A percentile compares a stretch with the other conserved stretches of the same genome.
phyloP scores from a whole-genome alignment of 1,140 invertebrate species.

The Rhagoletis pomonella region DNA sequence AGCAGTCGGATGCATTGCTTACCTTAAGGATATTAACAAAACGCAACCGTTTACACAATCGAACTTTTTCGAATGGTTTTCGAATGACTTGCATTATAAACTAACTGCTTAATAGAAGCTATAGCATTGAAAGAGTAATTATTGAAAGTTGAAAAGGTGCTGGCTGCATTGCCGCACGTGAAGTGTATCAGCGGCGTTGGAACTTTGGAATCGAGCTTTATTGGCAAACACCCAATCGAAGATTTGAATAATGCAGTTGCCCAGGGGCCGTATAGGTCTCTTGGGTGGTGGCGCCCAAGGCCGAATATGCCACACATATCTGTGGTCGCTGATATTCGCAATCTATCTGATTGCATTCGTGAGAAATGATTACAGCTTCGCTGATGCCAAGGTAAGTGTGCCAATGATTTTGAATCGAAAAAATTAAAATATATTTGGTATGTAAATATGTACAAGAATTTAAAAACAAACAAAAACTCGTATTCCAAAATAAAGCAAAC shows the following conservation, averaged over 20 bases:
- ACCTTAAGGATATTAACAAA: too few species aligned
- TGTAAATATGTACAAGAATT: too few species aligned
- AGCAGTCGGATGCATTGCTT: too few species aligned
- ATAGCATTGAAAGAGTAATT: neutral
- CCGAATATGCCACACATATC: conserved; percentile 36
- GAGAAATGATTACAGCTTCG: conserved; percentile 62
- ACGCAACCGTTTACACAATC: too few species aligned
- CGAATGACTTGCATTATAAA: neutral
- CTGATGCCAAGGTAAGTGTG: conserved; percentile 67
- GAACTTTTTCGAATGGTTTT: too few species aligned
- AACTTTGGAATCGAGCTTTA: conserved; percentile 14
- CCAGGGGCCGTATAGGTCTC: conserved; percentile 71
- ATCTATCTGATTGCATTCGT: conserved; percentile 62
- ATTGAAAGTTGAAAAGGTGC: neutral
- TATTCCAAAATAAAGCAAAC: too few species aligned
- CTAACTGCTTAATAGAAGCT: neutral
- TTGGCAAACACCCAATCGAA: neutral
- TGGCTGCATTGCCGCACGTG: neutral
- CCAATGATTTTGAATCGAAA: neutral
- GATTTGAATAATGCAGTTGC: conserved; percentile 61
- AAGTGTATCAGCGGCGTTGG: neutral
- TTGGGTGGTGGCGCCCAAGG: conserved; percentile 62
- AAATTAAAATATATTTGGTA: too few species aligned
- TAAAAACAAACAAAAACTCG: too few species aligned
- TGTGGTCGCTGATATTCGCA: conserved; percentile 63